Conservation (phyloP, 2,888 invertebrate species). For the Drosophila infuscata region DNA sequence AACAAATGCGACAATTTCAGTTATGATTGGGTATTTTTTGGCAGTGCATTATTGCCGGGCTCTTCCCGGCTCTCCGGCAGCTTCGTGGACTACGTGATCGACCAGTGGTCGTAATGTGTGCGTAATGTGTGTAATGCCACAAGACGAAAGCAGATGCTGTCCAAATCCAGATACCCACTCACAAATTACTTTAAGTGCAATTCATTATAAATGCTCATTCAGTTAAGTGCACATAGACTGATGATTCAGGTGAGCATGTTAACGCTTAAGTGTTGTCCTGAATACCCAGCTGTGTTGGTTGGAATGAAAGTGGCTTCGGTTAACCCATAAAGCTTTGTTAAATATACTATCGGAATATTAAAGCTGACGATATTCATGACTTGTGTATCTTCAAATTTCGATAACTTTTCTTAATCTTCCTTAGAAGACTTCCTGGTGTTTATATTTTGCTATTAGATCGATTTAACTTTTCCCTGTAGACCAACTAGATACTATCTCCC, state of each 20-base stretch:
- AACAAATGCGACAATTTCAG: slow-evolving; percentile 8
- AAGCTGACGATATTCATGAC: not conserved
- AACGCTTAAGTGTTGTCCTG: not conserved
- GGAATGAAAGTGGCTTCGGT: not conserved
- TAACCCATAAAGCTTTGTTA: not conserved
- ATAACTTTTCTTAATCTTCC: not conserved
- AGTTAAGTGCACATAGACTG: slow-evolving; percentile 7
- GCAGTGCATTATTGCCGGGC: not conserved
- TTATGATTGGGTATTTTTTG: slow-evolving; percentile 16
- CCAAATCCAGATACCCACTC: slow-evolving; percentile 13
- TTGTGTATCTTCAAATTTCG: not conserved
- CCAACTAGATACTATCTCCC: not conserved
- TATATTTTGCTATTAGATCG: not conserved
- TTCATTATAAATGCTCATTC: slow-evolving; percentile 34
- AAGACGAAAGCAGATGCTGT: slow-evolving; percentile 44
- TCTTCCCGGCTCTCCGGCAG: not conserved
- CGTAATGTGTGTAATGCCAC: slow-evolving; percentile 38
- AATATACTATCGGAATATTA: not conserved
- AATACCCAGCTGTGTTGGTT: not conserved
- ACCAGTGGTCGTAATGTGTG: slow-evolving; percentile 28
- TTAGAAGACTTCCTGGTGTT: not conserved
- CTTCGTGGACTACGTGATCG: slow-evolving; percentile 39
- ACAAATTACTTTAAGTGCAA: slow-evolving; percentile 34
- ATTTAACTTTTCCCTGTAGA: not conserved
- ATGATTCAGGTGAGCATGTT: not conserved